phyloP scores from a whole-genome alignment of 2,113 vertebrate genomes.

The Lepidothrix coronata region DNA sequence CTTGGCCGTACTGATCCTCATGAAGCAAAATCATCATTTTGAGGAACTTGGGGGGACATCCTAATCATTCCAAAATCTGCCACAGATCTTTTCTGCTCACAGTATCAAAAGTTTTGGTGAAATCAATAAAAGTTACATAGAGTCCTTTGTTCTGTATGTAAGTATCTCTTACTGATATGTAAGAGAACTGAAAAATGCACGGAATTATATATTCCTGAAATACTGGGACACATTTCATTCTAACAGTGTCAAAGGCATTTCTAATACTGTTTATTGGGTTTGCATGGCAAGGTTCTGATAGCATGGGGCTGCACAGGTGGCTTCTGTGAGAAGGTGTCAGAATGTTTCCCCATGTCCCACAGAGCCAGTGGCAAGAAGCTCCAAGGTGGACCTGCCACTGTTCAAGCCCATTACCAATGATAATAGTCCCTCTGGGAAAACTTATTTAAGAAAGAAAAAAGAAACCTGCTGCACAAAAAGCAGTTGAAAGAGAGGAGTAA shows the following conservation, averaged over 20 bases:
- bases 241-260: neutral
- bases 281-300: neutral
- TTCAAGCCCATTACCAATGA: neutral
- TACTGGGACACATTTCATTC: neutral
- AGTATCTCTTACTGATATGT: neutral
- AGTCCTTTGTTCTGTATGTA: too few species aligned
- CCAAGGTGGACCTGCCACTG: accelerated
- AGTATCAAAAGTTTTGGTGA: too few species aligned
- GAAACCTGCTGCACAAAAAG: neutral
- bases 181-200: neutral
- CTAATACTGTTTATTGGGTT: neutral
- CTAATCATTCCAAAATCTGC: too few species aligned
- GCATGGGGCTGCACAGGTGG: accelerated
- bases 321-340: neutral
- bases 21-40: too few species aligned
- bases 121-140: too few species aligned
- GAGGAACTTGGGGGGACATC: too few species aligned
- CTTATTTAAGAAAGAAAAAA: neutral
- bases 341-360: neutral
- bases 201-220: neutral
- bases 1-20: too few species aligned
- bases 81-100: too few species aligned
- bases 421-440: accelerated
- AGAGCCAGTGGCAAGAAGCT: neutral
- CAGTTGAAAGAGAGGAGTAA: neutral